Conservation (phyloP, 2,797 vertebrate genomes). For the Loriculus beryllinus region DNA sequence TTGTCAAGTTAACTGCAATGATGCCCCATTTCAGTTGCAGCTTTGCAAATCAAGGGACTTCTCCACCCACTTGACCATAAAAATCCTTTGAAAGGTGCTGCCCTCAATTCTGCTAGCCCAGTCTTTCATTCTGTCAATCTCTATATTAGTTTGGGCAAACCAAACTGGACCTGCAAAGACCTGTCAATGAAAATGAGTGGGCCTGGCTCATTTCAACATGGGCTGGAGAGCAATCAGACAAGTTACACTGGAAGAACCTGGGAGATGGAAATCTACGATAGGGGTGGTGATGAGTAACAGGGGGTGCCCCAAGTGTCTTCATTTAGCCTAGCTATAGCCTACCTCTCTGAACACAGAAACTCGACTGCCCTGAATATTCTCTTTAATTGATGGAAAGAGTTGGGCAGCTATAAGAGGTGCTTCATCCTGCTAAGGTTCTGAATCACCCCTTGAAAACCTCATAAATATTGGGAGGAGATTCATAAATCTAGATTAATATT, state of each 20-base stretch:
- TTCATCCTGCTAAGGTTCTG: neutral
- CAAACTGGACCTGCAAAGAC: neutral
- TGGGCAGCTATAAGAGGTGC: neutral
- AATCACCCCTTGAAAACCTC: neutral
- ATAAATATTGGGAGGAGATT: neutral
- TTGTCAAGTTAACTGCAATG: neutral
- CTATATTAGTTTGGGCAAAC: neutral
- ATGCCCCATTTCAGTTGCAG: neutral
- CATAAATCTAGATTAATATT: neutral
- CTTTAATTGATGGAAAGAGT: neutral
- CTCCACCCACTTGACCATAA: neutral
- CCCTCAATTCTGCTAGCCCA: neutral
- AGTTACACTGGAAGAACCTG: conserved; percentile 26
- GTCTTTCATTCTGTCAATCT: neutral
- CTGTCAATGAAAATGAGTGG: neutral
- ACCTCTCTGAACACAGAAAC: neutral
- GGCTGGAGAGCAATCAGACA: neutral
- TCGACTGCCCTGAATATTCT: neutral
- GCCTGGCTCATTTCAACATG: neutral
- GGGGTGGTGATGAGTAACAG: neutral
- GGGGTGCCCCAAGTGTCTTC: neutral
- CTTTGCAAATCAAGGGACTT: neutral
- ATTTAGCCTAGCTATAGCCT: neutral
- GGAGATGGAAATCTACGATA: neutral
- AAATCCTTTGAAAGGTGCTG: neutral